Base-by-base conservation (phyloP, 2,797 vertebrate species). In the Coregonus suidteri region DNA sequence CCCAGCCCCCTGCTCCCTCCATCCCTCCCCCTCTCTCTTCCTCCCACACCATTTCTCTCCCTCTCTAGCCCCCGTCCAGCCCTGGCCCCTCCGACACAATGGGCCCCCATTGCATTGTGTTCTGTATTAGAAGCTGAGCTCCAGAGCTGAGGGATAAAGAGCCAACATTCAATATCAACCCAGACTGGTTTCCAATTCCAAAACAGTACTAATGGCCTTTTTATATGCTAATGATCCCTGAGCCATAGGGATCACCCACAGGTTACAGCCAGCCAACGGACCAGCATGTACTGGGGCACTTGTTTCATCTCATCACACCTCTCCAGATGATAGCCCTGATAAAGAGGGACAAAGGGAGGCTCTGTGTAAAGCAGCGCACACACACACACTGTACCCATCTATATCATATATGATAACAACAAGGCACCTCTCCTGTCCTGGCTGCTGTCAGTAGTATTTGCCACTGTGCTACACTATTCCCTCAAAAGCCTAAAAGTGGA, bases 321-420 rank as follows among this genome's bases (percentile, higher is more conserved):
- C 83, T 81, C 16, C 75, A 88, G 89, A 89, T 89, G 86, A 90
- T 82, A 86, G 31, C 52, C 78, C 78, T 75, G 90, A 91, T 88
- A 89, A 75, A 79, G 79, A 80, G 52, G 83, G 89, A 86, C 84
- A 90, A 84, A 84, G 72, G 67, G 20, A 59, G 79, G 52, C 76
- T 77, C 70, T 65, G 20, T 25, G 54, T 65, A 30, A 59, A 84
- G 30, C 80, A 73, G 80, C 75, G 74, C 25, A 25, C 74, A 84
- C 37, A 30, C 75, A 77, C 82, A 81, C 81, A 67, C 71, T 59
- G 25, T 54, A 62, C 20, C 62, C 25, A 31, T 14, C 62, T 30
- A 25, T 25, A 65, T 66, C 13, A 66, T 31, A 4, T 34, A 15
- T 66, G 65, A 4, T 34, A 14, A 34, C 30, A 64, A 59, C 16